These are phyloP conservation scores for Dicyrtoma fusca DNA, from an alignment of 2,888 invertebrate genomes.

Conservation along the genomic window DNA sequence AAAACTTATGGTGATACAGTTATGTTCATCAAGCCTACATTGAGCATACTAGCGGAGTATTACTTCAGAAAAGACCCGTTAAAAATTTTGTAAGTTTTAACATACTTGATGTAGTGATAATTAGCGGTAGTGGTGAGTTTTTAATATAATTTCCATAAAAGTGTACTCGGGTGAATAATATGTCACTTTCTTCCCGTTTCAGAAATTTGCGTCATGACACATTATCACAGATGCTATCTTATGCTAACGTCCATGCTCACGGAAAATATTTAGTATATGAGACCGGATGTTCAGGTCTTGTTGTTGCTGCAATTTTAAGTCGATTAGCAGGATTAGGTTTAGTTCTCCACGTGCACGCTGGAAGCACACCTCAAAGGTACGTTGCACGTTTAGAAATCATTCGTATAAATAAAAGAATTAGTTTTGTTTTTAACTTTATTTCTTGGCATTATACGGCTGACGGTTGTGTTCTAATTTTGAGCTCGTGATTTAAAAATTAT, in stretches of 20 bases:
- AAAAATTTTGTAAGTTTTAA: conserved; percentile 64
- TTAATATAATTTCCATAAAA: too few species aligned
- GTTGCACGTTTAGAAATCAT: conserved; percentile 15
- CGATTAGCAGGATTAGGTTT: conserved; percentile 66
- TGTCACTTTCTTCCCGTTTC: conserved; percentile 22
- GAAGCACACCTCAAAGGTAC: conserved; percentile 74
- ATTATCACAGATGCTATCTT: conserved; percentile 82
- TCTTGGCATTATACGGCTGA: too few species aligned
- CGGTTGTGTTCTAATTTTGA: too few species aligned
- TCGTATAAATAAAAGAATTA: conserved; percentile 39
- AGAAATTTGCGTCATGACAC: conserved; percentile 81
- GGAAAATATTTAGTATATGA: conserved; percentile 81
- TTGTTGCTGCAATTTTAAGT: conserved; percentile 81
- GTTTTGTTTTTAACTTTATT: too few species aligned
- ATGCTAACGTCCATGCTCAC: conserved; percentile 76
- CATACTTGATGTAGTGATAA: too few species aligned
- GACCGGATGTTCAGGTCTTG: conserved; percentile 81
- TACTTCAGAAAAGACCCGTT: conserved; percentile 78
- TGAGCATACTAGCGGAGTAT: conserved; percentile 80
- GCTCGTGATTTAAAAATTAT: too few species aligned
- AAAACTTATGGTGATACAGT: conserved; percentile 88
- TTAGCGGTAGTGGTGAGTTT: too few species aligned
- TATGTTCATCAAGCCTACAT: conserved; percentile 76
- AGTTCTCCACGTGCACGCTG: conserved; percentile 77
- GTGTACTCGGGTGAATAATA: too few species aligned